Base-by-base conservation (phyloP, 1,140 invertebrate species). In the Penaeus indicus region DNA sequence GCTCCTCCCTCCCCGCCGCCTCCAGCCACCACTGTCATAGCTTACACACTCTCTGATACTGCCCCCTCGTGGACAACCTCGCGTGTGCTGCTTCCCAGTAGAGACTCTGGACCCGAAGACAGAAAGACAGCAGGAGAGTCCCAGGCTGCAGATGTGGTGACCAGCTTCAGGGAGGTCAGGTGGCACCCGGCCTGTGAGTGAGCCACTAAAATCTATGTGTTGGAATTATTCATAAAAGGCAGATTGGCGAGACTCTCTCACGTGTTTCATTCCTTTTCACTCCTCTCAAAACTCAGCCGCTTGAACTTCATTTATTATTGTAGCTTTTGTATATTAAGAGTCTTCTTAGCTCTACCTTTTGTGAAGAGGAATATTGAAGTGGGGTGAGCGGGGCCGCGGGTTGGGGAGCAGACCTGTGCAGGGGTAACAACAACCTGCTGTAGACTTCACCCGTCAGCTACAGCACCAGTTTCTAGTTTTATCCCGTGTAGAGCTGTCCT, bases 321-420 rank as follows among this genome's bases (percentile, higher is more conserved):
- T 75, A 54, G 75, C 38, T 47, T 54, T 54, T 77, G 19, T 61
- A 69, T n/a, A 67, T n/a, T 67, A 75, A 84, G 83, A 84, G 83
- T 84, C 83, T 77, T 85, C n/a, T 77, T 47, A 85, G 69, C 84
- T 85, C 69, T 85, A 85, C 84, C 84, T 85, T 32, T 85, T 85
- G 69, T 77, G 84, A 38, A 38, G 27, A 78, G 75, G 75, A 78
- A 47, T 54, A 77, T 69, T 67, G 60, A 42, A 54, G 60, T 63
- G 72, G 80, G 67, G 61, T 84, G 27, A 84, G 86, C 80, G 86
- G 87, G 67, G 87, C 75, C 84, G 81, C 75, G 81, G 87, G 80
- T 84, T 78, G 87, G 87, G 87, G 54, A 79, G 72, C 62, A 77
- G 84, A 83, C 87, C 87, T 84, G 75, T 88, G 81, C 87, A 77